Evolutionary conservation across 2,888 invertebrate species (phyloP).

Genomic region (Tetanocera ferruginea): DNA sequence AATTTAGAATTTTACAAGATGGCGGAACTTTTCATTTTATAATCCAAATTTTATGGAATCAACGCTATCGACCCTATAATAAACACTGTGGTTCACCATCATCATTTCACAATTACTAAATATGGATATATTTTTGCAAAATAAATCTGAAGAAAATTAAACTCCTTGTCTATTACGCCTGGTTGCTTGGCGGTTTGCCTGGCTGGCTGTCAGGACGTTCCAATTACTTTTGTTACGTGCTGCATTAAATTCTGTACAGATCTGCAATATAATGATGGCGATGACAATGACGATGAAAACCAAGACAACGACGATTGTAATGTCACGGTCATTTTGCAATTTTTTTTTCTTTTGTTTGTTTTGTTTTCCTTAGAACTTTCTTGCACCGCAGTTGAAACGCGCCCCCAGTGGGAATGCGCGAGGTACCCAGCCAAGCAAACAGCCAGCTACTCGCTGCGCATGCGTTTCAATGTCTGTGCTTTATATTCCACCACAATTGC

Average conservation of each 20-base stretch:
- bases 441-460: neutral
- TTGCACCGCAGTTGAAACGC: neutral
- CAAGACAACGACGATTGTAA: conserved; percentile 39
- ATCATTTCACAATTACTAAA: too few species aligned
- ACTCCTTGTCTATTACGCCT: too few species aligned
- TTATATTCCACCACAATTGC: conserved; percentile 3
- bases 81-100: too few species aligned
- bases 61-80: too few species aligned
- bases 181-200: neutral
- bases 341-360: too few species aligned
- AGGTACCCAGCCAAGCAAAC: neutral
- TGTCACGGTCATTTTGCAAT: conserved; percentile 41
- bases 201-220: conserved; percentile 31
- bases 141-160: too few species aligned
- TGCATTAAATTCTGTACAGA: conserved; percentile 28
- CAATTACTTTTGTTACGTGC: conserved; percentile 37
- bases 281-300: neutral
- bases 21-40: too few species aligned
- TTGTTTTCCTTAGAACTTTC: neutral
- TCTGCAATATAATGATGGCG: conserved; percentile 19
- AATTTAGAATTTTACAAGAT: too few species aligned
- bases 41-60: too few species aligned
- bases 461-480: neutral
- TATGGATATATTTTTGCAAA: too few species aligned
- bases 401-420: conserved; percentile 24